These are phyloP conservation scores for Hippocampus mohnikei DNA, from an alignment of 2,113 vertebrate species.

Conservation along the genomic window DNA sequence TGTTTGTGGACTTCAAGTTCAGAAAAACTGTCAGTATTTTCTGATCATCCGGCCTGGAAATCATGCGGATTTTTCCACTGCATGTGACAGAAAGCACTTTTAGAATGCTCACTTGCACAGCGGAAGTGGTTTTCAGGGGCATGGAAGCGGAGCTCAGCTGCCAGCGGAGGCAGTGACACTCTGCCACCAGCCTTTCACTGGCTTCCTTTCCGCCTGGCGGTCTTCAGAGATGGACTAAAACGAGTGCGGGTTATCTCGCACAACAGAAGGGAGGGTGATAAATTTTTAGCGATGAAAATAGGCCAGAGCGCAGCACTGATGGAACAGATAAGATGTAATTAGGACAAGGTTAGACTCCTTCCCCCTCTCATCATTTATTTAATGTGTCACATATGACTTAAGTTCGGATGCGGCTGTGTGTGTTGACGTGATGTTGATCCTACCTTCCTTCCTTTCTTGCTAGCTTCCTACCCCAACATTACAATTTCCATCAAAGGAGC, in stretches of 20 bases:
- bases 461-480: too few species aligned
- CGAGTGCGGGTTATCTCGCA: conserved; percentile 67
- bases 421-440: neutral
- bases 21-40: neutral
- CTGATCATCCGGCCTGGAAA: neutral
- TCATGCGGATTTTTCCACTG: neutral
- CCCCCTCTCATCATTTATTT: conserved; percentile 38
- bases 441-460: too few species aligned
- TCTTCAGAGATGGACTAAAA: conserved; percentile 67
- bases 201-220: conserved; percentile 48
- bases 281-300: conserved; percentile 73
- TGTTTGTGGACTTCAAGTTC: neutral
- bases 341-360: conserved; percentile 70
- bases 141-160: conserved; percentile 30
- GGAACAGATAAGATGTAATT: conserved; percentile 66
- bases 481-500: too few species aligned
- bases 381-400: conserved; percentile 17
- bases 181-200: conserved; percentile 36
- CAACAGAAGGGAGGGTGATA: conserved; percentile 57
- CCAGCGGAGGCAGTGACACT: conserved; percentile 25
- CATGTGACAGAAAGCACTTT: neutral
- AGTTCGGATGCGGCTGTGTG: neutral
- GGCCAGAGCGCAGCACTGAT: conserved; percentile 62
- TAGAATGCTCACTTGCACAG: neutral
- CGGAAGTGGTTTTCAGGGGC: conserved; percentile 36